Evolutionary conservation across 2,113 vertebrate species (phyloP).

Genomic region (Dermatemys mawii): DNA sequence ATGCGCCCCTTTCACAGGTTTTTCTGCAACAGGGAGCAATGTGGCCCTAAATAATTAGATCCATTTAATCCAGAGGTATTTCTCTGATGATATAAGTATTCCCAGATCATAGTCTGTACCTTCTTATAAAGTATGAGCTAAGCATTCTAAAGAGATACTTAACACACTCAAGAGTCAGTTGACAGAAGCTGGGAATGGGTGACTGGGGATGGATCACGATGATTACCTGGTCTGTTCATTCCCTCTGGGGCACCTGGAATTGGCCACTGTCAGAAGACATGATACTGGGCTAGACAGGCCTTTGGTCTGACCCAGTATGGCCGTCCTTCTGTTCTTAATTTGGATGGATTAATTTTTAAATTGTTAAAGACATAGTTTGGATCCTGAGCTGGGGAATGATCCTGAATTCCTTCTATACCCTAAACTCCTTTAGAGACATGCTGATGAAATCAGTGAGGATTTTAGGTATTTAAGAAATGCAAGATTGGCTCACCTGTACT

Average conservation of each 20-base stretch:
- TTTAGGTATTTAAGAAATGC: neutral
- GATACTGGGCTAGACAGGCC: too few relatives aligned
- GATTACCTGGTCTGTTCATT: too few relatives aligned
- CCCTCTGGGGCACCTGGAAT: too few relatives aligned
- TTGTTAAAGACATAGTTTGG: neutral
- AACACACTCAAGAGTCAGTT: neutral
- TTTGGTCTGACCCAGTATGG: too few relatives aligned
- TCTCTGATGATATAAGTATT: neutral
- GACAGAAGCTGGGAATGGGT: neutral
- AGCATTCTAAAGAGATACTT: neutral
- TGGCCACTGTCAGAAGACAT: too few relatives aligned
- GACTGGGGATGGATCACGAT: too few relatives aligned
- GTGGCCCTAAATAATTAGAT: neutral
- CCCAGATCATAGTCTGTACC: neutral
- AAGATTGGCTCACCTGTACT: neutral
- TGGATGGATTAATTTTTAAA: neutral
- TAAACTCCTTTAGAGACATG: neutral
- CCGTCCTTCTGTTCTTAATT: neutral
- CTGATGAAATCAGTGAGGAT: neutral
- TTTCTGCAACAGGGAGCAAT: neutral
- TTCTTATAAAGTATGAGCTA: neutral
- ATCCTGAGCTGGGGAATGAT: neutral
- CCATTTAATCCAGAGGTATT: neutral
- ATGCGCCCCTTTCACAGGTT: neutral
- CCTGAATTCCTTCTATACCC: neutral